Base-by-base conservation (phyloP, 2,888 invertebrate species). In the Polydrusus pterygomalis region DNA sequence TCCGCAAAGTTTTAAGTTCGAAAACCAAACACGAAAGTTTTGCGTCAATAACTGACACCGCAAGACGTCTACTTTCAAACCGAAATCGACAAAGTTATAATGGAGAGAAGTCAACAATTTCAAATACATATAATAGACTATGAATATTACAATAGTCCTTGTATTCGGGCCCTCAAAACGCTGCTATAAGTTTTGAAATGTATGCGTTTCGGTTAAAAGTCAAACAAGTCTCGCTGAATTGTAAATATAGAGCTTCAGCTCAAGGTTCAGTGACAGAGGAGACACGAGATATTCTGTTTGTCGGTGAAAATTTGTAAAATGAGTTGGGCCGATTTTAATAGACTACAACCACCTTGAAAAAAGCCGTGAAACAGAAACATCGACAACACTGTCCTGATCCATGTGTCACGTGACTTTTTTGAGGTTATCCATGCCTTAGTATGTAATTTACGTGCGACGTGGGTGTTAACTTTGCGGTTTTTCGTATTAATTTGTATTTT, bases 201-300 rank as follows among this genome's bases (percentile, higher is more conserved):
- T 64, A 64, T 64, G 64, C 68, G 58, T 30, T 58, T 30, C 25
- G 69, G 69, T 58, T 69, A 45, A 58, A 69, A 69, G 56, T 69
- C 58, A 69, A 69, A 69, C 17, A 69, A 69, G 60, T 58, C 58
- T 34, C n/a, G 18, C 18, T 47, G 60, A 69, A 69, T 60, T 58
- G 69, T 60, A 69, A 69, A 69, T 69, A 69, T 34, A 60, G 17
- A 38, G 58, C 17, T 38, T 9, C 38, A 60, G 38, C 58, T 60
- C 38, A 15, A 15, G 13, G 25, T 30, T 17, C 20, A 15, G 34
- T 15, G 3, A 25, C 18, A 60, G 38, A 60, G 58, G 38, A 38
- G 18, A 38, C 17, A 38, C 34, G 34, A 58, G 34, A 54, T 54
- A 54, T 54, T 54, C 25, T 30, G 54, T 38, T 38, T 60, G 58